Percentiles rank a stretch among this genome's conserved stretches.
Evolutionary conservation across 1,140 invertebrate species (phyloP).

Genomic region (Chymomyza costata): DNA sequence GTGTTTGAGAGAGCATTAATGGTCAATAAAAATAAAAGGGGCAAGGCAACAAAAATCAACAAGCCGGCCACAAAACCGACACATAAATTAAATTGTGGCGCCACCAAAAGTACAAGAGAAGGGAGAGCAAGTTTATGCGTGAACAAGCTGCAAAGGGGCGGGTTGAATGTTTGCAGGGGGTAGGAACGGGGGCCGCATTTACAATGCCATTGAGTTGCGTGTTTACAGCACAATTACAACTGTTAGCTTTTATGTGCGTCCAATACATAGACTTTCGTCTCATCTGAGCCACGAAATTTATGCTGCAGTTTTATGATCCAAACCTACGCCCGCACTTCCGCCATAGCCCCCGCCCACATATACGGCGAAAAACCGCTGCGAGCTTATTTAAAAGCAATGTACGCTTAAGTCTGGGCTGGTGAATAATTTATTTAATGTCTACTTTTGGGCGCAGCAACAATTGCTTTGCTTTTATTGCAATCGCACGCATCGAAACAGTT

Average conservation of each 20-base stretch:
- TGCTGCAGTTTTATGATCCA: slow-evolving; percentile 68
- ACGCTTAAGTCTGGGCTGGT: slow-evolving; percentile 12
- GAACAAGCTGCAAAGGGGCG: neutral
- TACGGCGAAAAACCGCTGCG: slow-evolving; percentile 10
- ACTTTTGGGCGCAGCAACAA: slow-evolving; percentile 64
- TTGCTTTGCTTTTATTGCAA: slow-evolving; percentile 56
- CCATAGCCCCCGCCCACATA: slow-evolving; percentile 15
- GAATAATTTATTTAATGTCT: slow-evolving; percentile 73
- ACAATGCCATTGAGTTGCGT: slow-evolving; percentile 67
- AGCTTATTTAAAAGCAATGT: slow-evolving; percentile 47
- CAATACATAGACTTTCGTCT: slow-evolving; percentile 33
- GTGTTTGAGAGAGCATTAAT: slow-evolving; percentile 49
- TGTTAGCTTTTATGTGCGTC: slow-evolving; percentile 65
- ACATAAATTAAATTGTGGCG: slow-evolving; percentile 69
- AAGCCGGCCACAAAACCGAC: slow-evolving; percentile 51
- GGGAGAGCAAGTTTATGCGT: neutral
- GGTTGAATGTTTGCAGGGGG: slow-evolving; percentile 8
- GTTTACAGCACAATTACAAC: slow-evolving; percentile 72
- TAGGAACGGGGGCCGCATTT: slow-evolving; percentile 42
- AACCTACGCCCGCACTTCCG: slow-evolving; percentile 33
- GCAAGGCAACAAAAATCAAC: slow-evolving; percentile 51
- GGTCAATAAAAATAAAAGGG: slow-evolving; percentile 66
- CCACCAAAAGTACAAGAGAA: slow-evolving; percentile 11
- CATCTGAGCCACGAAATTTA: slow-evolving; percentile 46
- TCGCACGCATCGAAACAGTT: slow-evolving; percentile 20